phyloP scores from a whole-genome alignment of 2,888 invertebrate species.

The Taenaris catops region DNA sequence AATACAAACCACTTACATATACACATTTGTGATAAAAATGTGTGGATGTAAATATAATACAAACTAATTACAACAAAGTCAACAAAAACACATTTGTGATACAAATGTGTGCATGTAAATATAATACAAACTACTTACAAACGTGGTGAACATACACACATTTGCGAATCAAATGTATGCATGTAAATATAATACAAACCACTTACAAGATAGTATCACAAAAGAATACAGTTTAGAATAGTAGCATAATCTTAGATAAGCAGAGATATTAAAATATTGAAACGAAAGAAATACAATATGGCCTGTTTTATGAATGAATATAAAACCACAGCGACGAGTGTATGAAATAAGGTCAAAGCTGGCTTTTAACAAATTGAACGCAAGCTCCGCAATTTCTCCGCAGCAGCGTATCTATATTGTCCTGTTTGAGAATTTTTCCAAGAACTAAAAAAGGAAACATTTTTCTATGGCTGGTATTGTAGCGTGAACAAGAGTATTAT shows the following conservation, averaged over 20 bases:
- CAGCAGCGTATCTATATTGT: slow-evolving; percentile 12
- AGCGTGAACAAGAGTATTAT: slow-evolving; percentile 13
- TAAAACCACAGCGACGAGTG: slow-evolving; percentile 15
- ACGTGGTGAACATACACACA: too few species aligned
- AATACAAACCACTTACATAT: too few species aligned
- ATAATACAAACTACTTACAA: too few species aligned
- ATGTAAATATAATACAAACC: too few species aligned
- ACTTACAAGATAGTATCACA: too few species aligned
- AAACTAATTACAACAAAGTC: too few species aligned
- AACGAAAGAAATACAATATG: slow-evolving; percentile 8
- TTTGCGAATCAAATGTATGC: too few species aligned
- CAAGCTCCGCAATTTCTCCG: slow-evolving; percentile 27
- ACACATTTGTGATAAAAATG: too few species aligned
- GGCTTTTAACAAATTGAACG: slow-evolving; percentile 48
- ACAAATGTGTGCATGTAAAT: too few species aligned
- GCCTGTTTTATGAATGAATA: slow-evolving; percentile 8
- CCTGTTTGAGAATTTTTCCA: slow-evolving; percentile 13
- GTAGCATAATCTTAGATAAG: slow-evolving; percentile 3
- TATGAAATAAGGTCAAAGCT: slow-evolving; percentile 44
- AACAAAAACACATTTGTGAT: too few species aligned
- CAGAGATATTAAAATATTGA: slow-evolving; percentile 9
- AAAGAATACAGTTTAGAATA: too few species aligned
- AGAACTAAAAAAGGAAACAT: slow-evolving; percentile 13
- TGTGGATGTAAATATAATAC: too few species aligned
- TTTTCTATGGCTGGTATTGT: slow-evolving; percentile 12